Evolutionary conservation across 2,888 invertebrate genomes (phyloP).

Genomic region (Oligia strigilis): DNA sequence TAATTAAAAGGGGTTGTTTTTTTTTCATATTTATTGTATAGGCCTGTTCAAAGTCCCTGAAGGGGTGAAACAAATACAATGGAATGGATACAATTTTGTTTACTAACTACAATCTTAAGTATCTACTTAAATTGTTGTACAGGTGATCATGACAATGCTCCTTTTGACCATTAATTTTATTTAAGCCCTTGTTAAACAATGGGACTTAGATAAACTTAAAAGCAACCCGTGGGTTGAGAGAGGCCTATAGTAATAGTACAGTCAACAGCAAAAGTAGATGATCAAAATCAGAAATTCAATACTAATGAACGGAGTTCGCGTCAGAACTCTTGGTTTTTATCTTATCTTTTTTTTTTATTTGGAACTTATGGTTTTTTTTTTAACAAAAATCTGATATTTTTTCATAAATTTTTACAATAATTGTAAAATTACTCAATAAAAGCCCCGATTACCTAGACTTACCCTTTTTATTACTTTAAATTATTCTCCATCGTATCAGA

Average conservation of each 20-base stretch:
- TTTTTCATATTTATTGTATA: constrained; percentile 19
- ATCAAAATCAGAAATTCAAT: no score
- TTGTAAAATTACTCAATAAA: no score
- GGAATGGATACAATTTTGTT: constrained; percentile 20
- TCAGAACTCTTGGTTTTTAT: no score
- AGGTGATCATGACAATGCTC: background rate
- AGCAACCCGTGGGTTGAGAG: background rate
- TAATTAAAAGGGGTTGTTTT: constrained; percentile 32
- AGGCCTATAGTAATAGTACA: background rate
- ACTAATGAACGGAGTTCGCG: no score
- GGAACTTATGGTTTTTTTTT: no score
- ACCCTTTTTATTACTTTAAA: no score
- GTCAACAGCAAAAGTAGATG: no score
- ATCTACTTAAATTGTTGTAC: background rate
- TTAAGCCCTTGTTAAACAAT: background rate
- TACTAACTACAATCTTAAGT: constrained; percentile 9
- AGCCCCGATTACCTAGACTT: no score
- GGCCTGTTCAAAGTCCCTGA: constrained; percentile 25
- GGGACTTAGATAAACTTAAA: background rate
- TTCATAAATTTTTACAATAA: no score
- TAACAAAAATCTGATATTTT: no score
- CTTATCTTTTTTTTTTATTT: no score
- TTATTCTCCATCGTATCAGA: no score
- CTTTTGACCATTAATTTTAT: background rate
- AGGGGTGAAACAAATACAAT: constrained; percentile 25